A percentile compares a stretch with the other conserved stretches of the same genome.
Conservation (phyloP, 2,113 vertebrate species). For the Dendropsophus ebraccatus region DNA sequence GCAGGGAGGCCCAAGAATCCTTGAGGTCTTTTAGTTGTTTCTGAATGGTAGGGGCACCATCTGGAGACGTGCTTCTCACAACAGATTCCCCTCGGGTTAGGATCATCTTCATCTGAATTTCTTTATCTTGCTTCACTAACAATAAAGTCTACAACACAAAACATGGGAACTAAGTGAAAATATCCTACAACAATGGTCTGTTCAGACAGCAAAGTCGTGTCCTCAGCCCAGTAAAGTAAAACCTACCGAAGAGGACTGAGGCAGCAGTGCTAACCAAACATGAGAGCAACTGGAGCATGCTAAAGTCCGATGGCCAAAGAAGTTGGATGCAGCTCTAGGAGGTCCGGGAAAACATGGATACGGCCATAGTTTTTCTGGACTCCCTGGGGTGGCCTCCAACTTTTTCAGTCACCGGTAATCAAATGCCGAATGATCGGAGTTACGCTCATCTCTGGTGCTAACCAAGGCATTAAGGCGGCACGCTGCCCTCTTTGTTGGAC, state of each 20-base stretch:
- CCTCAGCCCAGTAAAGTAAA: background rate
- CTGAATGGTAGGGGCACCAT: constrained; percentile 86
- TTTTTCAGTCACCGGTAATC: no score
- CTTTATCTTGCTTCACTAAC: constrained; percentile 88
- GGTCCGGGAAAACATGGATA: no score
- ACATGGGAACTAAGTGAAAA: background rate
- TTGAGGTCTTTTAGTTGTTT: constrained; percentile 89
- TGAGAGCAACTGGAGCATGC: no score
- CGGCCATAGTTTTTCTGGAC: no score
- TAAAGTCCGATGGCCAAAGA: no score
- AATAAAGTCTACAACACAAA: constrained; percentile 78
- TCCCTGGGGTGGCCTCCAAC: no score
- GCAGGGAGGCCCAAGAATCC: constrained; percentile 87
- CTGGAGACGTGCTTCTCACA: constrained; percentile 89
- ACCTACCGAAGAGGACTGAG: background rate
- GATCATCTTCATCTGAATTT: constrained; percentile 94
- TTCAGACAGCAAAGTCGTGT: no score
- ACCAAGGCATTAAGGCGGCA: no score
- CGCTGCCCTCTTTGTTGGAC: no score
- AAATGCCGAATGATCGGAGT: no score
- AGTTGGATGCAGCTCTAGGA: no score
- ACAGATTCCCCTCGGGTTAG: constrained; percentile 91
- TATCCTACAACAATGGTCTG: background rate
- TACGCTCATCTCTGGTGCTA: no score
- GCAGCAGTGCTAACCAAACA: background rate